A percentile compares a stretch with the other conserved stretches of the same genome.
Conservation (phyloP, 1,140 invertebrate genomes). For the Cotesia glomerata region DNA sequence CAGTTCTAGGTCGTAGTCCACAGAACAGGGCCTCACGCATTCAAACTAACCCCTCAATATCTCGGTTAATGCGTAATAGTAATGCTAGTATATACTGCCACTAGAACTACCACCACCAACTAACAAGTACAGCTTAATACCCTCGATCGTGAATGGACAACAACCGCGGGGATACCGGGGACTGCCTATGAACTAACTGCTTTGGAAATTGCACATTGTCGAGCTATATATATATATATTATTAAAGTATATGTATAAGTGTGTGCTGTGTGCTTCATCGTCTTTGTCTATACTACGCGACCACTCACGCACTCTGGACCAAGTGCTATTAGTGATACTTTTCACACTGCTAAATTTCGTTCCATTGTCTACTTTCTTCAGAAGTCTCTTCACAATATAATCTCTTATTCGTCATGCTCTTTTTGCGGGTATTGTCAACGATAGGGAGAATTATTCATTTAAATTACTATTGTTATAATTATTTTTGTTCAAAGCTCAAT, state of each 20-base stretch:
- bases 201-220: slow-evolving; percentile 23
- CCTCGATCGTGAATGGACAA: slow-evolving; percentile 23
- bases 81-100: slow-evolving; percentile 31
- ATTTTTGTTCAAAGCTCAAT: no score
- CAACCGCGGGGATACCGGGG: slow-evolving; percentile 20
- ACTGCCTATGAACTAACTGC: slow-evolving; percentile 22
- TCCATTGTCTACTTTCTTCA: neutral
- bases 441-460: no score
- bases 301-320: slow-evolving; percentile 5
- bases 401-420: no score
- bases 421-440: no score
- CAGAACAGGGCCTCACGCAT: no score
- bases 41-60: no score
- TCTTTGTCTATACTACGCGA: slow-evolving; percentile 9
- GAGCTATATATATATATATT: neutral
- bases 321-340: neutral
- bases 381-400: no score
- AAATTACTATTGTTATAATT: no score
- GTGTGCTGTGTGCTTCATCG: slow-evolving; percentile 23
- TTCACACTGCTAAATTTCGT: neutral
- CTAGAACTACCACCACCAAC: neutral
- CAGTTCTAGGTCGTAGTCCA: no score
- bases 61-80: no score
- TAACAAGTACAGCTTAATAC: slow-evolving; percentile 21
- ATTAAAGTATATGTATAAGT: slow-evolving; percentile 1